phyloP scores from a whole-genome alignment of 2,113 vertebrate genomes.

The Crocuta crocuta region DNA sequence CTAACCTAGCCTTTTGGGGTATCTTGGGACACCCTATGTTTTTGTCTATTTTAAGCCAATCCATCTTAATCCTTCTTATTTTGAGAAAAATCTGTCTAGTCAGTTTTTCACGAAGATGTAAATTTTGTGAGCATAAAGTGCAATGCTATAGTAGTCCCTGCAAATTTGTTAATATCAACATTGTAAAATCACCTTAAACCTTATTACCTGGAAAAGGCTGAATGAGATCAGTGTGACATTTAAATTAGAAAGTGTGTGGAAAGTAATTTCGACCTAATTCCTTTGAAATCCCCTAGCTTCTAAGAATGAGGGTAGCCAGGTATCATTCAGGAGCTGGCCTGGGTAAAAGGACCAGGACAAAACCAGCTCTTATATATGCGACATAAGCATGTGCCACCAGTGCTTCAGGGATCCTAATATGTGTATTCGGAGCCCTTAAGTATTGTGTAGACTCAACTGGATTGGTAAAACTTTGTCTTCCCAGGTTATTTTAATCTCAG shows the following conservation, averaged over 20 bases:
- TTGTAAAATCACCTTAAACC: background rate
- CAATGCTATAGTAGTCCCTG: background rate
- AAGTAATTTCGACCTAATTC: background rate
- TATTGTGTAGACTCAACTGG: background rate
- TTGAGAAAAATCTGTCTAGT: background rate
- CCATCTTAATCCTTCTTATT: background rate
- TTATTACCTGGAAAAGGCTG: background rate
- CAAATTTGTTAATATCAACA: background rate
- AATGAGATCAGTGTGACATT: background rate
- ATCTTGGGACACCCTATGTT: background rate
- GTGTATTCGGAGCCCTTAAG: background rate
- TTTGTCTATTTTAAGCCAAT: background rate
- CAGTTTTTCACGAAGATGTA: background rate
- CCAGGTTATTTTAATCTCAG: background rate
- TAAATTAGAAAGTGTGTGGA: background rate
- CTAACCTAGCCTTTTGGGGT: background rate
- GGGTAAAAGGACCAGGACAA: background rate
- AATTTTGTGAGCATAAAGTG: constrained; percentile 3
- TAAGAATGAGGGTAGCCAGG: background rate
- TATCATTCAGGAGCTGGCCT: background rate
- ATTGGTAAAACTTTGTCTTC: background rate
- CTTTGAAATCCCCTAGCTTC: background rate
- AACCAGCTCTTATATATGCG: background rate
- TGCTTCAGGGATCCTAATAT: background rate
- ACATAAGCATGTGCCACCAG: background rate